Evolutionary conservation across 1,140 invertebrate species (phyloP), one percentile per base, ranked within the genome.

Genomic region (Metopolophium dirhodum): DNA sequence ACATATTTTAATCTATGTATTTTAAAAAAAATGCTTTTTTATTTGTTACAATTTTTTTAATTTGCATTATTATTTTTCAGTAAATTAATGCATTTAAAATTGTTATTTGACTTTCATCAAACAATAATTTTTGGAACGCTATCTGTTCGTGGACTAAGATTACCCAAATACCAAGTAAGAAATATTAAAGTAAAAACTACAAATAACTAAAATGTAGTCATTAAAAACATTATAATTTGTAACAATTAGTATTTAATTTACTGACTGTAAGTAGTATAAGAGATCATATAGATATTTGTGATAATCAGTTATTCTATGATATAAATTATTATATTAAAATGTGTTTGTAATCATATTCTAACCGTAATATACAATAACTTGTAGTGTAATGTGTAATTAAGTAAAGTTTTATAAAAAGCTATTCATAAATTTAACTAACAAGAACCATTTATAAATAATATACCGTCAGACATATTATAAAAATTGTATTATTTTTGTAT

Each of bases 61-160:
- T 77, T n/a, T n/a, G 4, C 14, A n/a, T 77, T 7, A 77, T 35
- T 90, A 45, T 51, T 91, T 91, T 91, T 1, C 49, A 49, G 45
- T 47, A 57, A 37, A 86, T 93, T 86, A 86, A 93, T 93, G 91
- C 91, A 37, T 54, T 85, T 54, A 8, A 93, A 93, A 86, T 86
- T 54, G 30, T 85, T 93, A 68, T 86, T 93, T 30, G 49, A 85
- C 26, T 54, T n/a, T 45, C 49, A 93, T 57, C 35, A 85, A 41
- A 54, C n/a, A n/a, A 57, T 86, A 85, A 14, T 54, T 41, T 93
- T 26, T 85, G 35, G 91, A n/a, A n/a, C n/a, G n/a, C n/a, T n/a
- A n/a, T n/a, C n/a, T n/a, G n/a, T n/a, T n/a, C n/a, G n/a, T n/a
- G n/a, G n/a, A n/a, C n/a, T n/a, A n/a, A n/a, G n/a, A n/a, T n/a